Conservation (phyloP, 1,140 invertebrate genomes). For the Drosophila serrata region DNA sequence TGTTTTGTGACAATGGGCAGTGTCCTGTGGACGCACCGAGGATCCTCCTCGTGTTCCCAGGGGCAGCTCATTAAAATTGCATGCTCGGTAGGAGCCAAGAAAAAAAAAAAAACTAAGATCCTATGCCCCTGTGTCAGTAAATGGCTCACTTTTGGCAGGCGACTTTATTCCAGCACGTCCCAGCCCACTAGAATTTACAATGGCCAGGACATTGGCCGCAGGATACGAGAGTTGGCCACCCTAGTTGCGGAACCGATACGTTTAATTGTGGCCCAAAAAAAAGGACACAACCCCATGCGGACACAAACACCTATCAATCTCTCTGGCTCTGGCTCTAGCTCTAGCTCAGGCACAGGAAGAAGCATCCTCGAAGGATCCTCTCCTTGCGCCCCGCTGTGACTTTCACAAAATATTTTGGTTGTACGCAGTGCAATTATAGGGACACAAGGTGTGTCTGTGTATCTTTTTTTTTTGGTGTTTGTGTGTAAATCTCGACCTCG, state of each 20-base stretch:
- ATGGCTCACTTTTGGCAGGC: slow-evolving; percentile 82
- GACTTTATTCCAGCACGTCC: slow-evolving; percentile 67
- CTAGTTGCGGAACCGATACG: slow-evolving; percentile 81
- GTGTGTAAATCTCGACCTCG: slow-evolving; percentile 59
- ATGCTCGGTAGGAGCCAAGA: slow-evolving; percentile 49
- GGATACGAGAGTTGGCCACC: slow-evolving; percentile 59
- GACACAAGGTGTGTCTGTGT: slow-evolving; percentile 39
- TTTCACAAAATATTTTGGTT: slow-evolving; percentile 84
- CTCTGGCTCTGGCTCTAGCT: too few species aligned
- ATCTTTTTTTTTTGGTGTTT: too few species aligned
- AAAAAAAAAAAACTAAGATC: slow-evolving; percentile 33
- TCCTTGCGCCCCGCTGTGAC: slow-evolving; percentile 65
- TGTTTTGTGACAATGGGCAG: slow-evolving; percentile 34
- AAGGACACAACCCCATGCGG: slow-evolving; percentile 41
- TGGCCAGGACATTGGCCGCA: slow-evolving; percentile 40
- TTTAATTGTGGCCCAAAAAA: slow-evolving; percentile 82
- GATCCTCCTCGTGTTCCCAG: slow-evolving; percentile 21
- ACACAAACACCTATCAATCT: slow-evolving; percentile 65
- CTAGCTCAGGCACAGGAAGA: slow-evolving; percentile 11
- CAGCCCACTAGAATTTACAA: slow-evolving; percentile 58
- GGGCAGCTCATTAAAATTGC: slow-evolving; percentile 65
- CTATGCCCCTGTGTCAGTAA: slow-evolving; percentile 65
- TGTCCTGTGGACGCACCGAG: slow-evolving; percentile 8
- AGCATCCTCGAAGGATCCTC: slow-evolving; percentile 5
- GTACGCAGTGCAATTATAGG: slow-evolving; percentile 80